Conservation (phyloP, 2,888 invertebrate species). For the Callimorpha dominula region DNA sequence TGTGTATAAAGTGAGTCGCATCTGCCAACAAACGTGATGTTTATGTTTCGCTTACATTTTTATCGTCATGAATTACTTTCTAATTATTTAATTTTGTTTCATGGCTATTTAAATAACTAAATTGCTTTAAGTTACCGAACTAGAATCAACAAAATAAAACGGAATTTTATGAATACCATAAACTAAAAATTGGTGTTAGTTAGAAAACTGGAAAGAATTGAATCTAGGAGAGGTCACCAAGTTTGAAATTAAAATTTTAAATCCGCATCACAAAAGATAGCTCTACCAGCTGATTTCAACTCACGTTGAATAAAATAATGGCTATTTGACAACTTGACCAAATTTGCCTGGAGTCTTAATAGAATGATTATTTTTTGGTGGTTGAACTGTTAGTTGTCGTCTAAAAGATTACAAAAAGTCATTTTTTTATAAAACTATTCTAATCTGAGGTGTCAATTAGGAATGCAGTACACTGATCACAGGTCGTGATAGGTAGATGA, state of each 20-base stretch:
- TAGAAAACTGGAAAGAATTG: neutral
- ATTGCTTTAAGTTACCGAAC: no score
- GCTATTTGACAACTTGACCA: neutral
- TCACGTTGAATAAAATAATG: neutral
- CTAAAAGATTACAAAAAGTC: no score
- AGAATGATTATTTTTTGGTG: neutral
- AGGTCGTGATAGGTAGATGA: no score
- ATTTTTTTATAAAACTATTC: neutral
- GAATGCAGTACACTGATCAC: no score
- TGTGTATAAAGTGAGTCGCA: no score
- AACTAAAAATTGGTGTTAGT: neutral
- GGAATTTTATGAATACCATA: neutral
- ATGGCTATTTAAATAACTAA: no score
- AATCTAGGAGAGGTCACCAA: neutral
- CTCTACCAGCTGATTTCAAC: neutral
- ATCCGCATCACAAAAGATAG: neutral
- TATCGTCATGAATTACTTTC: neutral
- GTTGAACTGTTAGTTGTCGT: neutral
- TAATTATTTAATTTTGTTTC: no score
- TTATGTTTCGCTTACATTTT: no score
- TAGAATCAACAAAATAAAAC: neutral
- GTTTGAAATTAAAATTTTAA: neutral
- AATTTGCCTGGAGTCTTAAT: neutral
- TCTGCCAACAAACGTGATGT: no score
- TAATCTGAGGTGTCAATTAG: neutral